Evolutionary conservation across 2,113 vertebrate genomes (phyloP).

Genomic region (Uria lomvia): DNA sequence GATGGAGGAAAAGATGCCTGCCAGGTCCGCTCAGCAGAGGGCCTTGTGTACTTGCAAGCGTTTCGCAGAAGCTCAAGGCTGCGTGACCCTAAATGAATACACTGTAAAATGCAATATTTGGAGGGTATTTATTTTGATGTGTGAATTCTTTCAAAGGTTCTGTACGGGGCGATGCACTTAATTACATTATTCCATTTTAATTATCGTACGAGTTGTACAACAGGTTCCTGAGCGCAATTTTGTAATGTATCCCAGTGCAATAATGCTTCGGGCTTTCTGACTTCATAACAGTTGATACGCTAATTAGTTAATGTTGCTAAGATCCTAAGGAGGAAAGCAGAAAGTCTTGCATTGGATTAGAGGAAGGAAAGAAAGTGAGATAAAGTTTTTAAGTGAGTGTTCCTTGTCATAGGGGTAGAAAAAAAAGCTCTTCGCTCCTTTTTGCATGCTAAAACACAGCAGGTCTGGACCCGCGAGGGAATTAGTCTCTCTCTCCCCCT

Average conservation of each 20-base stretch:
- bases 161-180: not conserved
- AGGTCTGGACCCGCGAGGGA: not conserved
- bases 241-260: not conserved
- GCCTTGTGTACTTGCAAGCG: not conserved
- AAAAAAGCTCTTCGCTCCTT: not conserved
- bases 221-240: not conserved
- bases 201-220: not conserved
- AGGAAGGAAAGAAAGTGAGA: not conserved
- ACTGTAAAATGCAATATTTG: not conserved
- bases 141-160: not conserved
- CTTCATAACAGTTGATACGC: not conserved
- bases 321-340: not conserved
- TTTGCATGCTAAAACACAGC: not conserved
- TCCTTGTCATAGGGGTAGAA: not conserved
- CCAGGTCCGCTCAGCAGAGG: conserved; percentile 72
- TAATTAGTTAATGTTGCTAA: not conserved
- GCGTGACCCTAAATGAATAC: not conserved
- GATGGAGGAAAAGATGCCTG: conserved; percentile 85
- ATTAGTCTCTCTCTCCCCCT: not conserved
- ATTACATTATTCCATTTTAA: not conserved
- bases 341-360: not conserved
- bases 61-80: not conserved
- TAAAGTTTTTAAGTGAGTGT: not conserved
- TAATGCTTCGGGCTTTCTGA: not conserved
- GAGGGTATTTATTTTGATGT: not conserved